Evolutionary conservation across 2,888 invertebrate species (phyloP).

Genomic region (Sinohyriopsis cumingii): DNA sequence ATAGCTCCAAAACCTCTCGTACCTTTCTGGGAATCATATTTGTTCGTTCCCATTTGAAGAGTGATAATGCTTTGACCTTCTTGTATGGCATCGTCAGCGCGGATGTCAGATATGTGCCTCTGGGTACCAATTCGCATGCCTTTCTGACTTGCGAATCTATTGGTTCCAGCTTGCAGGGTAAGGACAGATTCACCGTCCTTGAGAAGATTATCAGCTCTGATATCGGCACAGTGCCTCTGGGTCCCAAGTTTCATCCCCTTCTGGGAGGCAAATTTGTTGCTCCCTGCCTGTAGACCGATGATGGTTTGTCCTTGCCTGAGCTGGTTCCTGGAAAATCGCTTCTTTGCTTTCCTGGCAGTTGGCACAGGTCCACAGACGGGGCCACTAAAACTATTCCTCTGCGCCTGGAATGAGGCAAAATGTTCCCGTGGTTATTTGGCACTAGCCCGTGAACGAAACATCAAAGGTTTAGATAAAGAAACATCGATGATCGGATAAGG

Average conservation of each 20-base stretch:
- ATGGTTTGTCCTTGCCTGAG: constrained; percentile 58
- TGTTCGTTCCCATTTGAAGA: constrained; percentile 68
- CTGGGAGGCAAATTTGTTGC: constrained; percentile 66
- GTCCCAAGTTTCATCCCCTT: constrained; percentile 63
- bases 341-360: constrained; percentile 51
- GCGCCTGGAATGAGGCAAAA: constrained; percentile 56
- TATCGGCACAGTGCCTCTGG: constrained; percentile 67
- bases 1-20: constrained; percentile 62
- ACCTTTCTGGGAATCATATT: constrained; percentile 66
- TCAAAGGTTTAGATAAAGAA: too few species aligned
- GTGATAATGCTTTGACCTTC: constrained; percentile 63
- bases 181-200: constrained; percentile 61
- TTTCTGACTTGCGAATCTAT: constrained; percentile 67
- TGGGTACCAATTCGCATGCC: constrained; percentile 64
- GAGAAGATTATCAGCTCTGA: constrained; percentile 62
- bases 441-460: too few species aligned
- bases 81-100: constrained; percentile 59
- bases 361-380: constrained; percentile 68
- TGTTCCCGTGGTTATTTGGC: constrained; percentile 28
- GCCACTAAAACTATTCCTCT: constrained; percentile 66
- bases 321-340: constrained; percentile 66
- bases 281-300: constrained; percentile 65
- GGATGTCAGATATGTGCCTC: constrained; percentile 68
- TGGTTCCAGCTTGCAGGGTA: constrained; percentile 67
- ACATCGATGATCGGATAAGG: too few species aligned